phyloP scores from a whole-genome alignment of 2,888 invertebrate species.

The Andrena haemorrhoa region DNA sequence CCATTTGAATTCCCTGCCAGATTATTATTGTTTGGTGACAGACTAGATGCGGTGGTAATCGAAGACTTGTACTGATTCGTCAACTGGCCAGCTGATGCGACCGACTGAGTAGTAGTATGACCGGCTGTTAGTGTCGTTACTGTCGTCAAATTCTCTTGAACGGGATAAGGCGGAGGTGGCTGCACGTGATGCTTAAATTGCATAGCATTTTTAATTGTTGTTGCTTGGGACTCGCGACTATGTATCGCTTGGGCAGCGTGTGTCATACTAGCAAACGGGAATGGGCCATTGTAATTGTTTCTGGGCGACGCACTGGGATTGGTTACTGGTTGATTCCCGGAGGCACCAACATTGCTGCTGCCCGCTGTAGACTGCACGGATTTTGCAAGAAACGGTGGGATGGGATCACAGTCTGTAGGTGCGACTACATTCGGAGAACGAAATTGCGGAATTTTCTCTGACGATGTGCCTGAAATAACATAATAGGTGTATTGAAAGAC shows the following conservation, averaged over 20 bases:
- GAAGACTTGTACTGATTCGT: conserved; percentile 79
- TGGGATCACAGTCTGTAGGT: conserved; percentile 91
- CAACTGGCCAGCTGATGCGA: conserved; percentile 79
- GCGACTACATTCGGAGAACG: conserved; percentile 95
- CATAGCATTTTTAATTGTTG: conserved; percentile 76
- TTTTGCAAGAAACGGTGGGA: conserved; percentile 82
- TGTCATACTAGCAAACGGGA: conserved; percentile 96
- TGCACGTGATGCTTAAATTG: conserved; percentile 82
- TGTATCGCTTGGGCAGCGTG: conserved; percentile 94
- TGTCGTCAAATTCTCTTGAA: conserved; percentile 82
- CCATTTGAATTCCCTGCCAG: conserved; percentile 74
- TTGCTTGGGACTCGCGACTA: conserved; percentile 87
- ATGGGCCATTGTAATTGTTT: conserved; percentile 87
- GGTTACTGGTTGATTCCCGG: conserved; percentile 75
- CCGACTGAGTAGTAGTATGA: conserved; percentile 77
- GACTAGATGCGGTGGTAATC: conserved; percentile 79
- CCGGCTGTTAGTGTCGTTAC: conserved; percentile 79
- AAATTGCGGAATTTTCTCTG: conserved; percentile 86
- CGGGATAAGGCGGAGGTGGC: conserved; percentile 85
- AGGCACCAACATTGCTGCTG: conserved; percentile 72
- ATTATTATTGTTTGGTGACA: conserved; percentile 77
- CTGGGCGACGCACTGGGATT: conserved; percentile 83
- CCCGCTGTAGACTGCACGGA: conserved; percentile 77
- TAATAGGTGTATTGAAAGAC: conserved; percentile 5
- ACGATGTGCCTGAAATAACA: conserved; percentile 76